phyloP scores from a whole-genome alignment of 1,140 invertebrate species.

The Leptinotarsa texana region DNA sequence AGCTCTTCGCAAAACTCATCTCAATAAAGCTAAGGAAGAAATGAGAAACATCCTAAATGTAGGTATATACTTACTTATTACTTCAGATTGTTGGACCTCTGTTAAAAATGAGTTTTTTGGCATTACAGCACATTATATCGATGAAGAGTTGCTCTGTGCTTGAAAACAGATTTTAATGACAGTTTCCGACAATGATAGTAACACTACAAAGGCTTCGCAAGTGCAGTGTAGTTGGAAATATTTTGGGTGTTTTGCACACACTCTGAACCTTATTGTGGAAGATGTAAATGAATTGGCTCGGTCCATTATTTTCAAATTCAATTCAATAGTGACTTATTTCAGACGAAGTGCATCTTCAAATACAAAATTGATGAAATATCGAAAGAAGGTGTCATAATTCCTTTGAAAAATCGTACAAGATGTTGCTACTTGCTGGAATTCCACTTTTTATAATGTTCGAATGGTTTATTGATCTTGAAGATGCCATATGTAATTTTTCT shows the following conservation, averaged over 20 bases:
- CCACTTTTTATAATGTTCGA: slow-evolving; percentile 50
- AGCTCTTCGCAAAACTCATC: not conserved
- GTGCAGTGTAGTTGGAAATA: slow-evolving; percentile 34
- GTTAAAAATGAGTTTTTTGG: slow-evolving; percentile 31
- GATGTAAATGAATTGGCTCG: slow-evolving; percentile 11
- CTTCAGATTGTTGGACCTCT: slow-evolving; percentile 32
- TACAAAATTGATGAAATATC: slow-evolving; percentile 37
- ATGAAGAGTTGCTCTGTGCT: slow-evolving; percentile 29
- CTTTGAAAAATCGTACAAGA: slow-evolving; percentile 22
- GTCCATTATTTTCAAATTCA: slow-evolving; percentile 33
- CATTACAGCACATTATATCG: slow-evolving; percentile 35
- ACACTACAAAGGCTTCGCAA: slow-evolving; percentile 36
- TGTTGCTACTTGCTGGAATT: slow-evolving; percentile 51
- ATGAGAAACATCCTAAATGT: not conserved
- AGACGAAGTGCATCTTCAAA: slow-evolving; percentile 37
- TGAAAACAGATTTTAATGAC: slow-evolving; percentile 38
- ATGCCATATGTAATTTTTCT: slow-evolving; percentile 15
- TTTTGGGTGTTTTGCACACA: slow-evolving; percentile 46
- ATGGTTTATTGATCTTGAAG: slow-evolving; percentile 45
- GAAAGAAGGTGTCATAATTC: not conserved
- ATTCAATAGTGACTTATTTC: slow-evolving; percentile 42
- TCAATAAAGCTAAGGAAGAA: not conserved
- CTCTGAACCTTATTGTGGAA: slow-evolving; percentile 40
- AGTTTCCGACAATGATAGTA: slow-evolving; percentile 32
- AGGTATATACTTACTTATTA: not conserved